Conservation (phyloP, 2,888 invertebrate genomes). For the Hypolimnas misippus region DNA sequence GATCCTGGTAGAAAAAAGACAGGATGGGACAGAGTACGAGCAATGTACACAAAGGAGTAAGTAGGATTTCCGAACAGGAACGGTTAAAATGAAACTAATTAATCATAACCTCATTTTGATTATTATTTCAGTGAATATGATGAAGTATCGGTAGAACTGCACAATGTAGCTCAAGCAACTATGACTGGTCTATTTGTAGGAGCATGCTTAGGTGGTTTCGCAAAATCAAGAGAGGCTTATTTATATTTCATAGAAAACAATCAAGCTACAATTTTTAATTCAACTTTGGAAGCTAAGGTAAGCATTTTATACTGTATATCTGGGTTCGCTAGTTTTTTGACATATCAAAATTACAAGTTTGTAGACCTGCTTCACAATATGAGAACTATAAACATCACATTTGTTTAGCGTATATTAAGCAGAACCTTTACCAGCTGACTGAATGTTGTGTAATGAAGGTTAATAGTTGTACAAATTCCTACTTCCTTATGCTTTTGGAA, state of each 20-base stretch:
- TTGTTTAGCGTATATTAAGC: too few relatives aligned
- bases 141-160: constrained; percentile 84
- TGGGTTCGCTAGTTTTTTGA: too few relatives aligned
- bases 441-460: too few relatives aligned
- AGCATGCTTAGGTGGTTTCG: constrained; percentile 86
- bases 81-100: neutral
- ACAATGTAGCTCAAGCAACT: constrained; percentile 84
- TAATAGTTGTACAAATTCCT: too few relatives aligned
- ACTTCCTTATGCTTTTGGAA: too few relatives aligned
- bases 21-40: constrained; percentile 78
- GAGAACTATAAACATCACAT: too few relatives aligned
- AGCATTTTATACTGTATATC: constrained; percentile 13
- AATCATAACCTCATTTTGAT: neutral
- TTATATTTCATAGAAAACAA: constrained; percentile 88
- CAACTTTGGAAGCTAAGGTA: constrained; percentile 88
- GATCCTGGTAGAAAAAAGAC: constrained; percentile 53
- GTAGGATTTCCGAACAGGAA: constrained; percentile 44
- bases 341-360: too few relatives aligned
- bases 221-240: constrained; percentile 84
- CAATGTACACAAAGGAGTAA: constrained; percentile 77
- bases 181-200: constrained; percentile 86
- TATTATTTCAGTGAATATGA: constrained; percentile 86
- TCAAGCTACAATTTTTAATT: constrained; percentile 87
- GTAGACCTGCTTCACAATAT: too few relatives aligned
- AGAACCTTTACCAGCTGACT: too few relatives aligned